phyloP scores from a whole-genome alignment of 2,113 vertebrate species.

The Tachysurus vachellii region DNA sequence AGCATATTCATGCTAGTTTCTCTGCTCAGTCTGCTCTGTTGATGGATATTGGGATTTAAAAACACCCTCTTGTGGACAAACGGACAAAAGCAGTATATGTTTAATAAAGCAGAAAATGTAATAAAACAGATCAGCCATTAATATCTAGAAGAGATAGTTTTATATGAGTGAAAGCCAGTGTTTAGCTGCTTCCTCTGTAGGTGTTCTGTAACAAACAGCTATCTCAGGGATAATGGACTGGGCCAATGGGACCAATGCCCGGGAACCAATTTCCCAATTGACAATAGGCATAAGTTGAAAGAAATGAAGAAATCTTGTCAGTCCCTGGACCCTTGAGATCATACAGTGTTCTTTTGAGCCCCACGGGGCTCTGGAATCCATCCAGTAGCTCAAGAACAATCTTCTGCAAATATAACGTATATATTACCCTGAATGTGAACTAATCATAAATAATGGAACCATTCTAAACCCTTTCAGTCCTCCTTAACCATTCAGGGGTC shows the following conservation, averaged over 20 bases:
- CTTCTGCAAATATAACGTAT: background rate
- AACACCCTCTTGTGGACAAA: conserved; percentile 3
- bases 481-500: background rate
- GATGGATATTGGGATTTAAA: background rate
- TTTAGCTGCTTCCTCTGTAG: background rate
- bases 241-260: background rate
- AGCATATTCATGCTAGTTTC: background rate
- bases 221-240: background rate
- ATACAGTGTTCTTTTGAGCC: background rate
- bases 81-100: background rate
- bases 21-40: conserved; percentile 1
- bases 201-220: background rate
- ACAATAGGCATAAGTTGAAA: background rate
- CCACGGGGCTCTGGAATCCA: background rate
- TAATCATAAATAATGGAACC: background rate
- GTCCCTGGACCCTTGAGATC: background rate
- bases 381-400: background rate
- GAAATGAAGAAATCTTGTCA: conserved; percentile 12
- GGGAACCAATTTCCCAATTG: background rate
- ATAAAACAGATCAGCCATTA: background rate
- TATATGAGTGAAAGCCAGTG: background rate
- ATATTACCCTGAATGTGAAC: background rate
- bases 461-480: background rate
- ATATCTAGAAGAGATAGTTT: background rate
- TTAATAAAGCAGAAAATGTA: background rate